Evolutionary conservation across 2,888 invertebrate genomes (phyloP).

Genomic region (Autographa pulchrina): DNA sequence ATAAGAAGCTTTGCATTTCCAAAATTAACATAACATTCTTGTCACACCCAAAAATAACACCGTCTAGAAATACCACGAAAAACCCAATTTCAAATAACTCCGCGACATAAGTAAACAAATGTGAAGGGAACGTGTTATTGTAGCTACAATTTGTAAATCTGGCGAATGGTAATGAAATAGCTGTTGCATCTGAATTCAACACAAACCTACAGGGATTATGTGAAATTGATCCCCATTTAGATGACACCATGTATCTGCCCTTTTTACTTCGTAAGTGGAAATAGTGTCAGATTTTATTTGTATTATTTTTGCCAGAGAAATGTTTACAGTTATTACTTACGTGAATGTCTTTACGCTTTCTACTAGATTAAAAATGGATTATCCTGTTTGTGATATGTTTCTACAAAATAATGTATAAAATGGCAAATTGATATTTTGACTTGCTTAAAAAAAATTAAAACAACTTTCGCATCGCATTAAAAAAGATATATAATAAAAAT

Average conservation of each 20-base stretch:
- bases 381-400: too few species aligned
- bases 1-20: too few species aligned
- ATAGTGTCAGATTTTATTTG: not conserved
- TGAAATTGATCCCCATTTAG: slow-evolving; percentile 20
- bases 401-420: too few species aligned
- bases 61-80: not conserved
- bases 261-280: slow-evolving; percentile 13
- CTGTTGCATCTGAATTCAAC: slow-evolving; percentile 14
- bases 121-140: slow-evolving; percentile 22
- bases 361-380: too few species aligned
- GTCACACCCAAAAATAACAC: not conserved
- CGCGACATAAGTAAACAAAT: slow-evolving; percentile 29
- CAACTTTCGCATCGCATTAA: too few species aligned
- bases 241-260: slow-evolving; percentile 30
- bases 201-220: slow-evolving; percentile 17
- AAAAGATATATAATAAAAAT: too few species aligned
- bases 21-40: too few species aligned
- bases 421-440: too few species aligned
- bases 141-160: slow-evolving; percentile 46
- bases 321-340: not conserved
- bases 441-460: too few species aligned
- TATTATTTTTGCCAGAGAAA: not conserved
- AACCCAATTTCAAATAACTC: not conserved
- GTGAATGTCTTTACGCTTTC: not conserved
- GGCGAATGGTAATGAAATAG: slow-evolving; percentile 32